Conservation (phyloP, 2,888 invertebrate species). For the Maniola hyperantus region DNA sequence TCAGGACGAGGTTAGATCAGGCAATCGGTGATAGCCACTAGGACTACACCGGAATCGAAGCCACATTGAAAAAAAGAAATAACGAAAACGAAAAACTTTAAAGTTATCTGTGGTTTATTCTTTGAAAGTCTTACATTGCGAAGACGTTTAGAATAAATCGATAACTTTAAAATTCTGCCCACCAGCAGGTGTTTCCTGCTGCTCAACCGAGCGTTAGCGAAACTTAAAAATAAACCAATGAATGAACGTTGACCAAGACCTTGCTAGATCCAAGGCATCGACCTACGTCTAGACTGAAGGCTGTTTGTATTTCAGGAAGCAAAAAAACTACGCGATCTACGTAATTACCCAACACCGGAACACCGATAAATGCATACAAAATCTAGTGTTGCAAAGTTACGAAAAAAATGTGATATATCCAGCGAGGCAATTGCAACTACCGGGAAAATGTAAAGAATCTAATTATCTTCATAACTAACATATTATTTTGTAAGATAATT, state of each 20-base stretch:
- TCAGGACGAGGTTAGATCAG: too few species aligned
- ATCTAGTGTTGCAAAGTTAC: not conserved
- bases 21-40: too few species aligned
- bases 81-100: too few species aligned
- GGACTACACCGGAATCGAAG: too few species aligned
- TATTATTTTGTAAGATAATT: too few species aligned
- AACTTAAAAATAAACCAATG: constrained; percentile 58
- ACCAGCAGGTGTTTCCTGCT: constrained; percentile 40
- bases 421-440: too few species aligned
- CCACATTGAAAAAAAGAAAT: too few species aligned
- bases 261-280: constrained; percentile 51
- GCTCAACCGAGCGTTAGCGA: constrained; percentile 39
- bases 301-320: constrained; percentile 34
- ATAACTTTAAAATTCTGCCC: constrained; percentile 29
- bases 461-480: too few species aligned
- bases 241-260: constrained; percentile 60
- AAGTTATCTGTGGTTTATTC: too few species aligned
- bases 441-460: too few species aligned
- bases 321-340: constrained; percentile 10
- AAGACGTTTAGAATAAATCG: constrained; percentile 10
- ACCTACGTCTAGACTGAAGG: constrained; percentile 47
- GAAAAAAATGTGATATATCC: too few species aligned
- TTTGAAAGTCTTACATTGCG: too few species aligned
- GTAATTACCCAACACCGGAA: not conserved
- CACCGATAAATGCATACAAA: not conserved